phyloP scores from a whole-genome alignment of 2,113 vertebrate species.

The Carettochelys insculpta region DNA sequence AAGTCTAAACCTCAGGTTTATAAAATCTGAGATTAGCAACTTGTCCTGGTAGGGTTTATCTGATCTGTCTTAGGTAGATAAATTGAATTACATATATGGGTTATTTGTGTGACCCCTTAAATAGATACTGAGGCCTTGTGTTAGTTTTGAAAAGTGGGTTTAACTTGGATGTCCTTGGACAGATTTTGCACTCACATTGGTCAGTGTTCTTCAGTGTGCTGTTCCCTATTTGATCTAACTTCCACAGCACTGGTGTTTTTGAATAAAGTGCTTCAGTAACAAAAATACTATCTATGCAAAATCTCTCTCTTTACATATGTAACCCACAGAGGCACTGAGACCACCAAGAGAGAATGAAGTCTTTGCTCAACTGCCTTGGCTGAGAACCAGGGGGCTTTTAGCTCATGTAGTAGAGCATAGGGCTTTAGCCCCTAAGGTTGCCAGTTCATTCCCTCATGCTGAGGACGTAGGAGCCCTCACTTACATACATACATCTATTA shows the following conservation, averaged over 20 bases:
- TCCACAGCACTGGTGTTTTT: background rate
- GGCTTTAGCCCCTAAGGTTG: too few relatives aligned
- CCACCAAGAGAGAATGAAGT: too few relatives aligned
- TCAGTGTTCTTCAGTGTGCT: background rate
- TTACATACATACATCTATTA: too few relatives aligned
- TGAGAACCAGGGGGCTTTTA: too few relatives aligned
- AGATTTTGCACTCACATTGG: background rate
- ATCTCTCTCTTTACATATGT: too few relatives aligned
- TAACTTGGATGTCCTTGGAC: background rate
- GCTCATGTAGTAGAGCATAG: too few relatives aligned
- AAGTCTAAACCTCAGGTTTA: background rate
- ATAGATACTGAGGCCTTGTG: background rate
- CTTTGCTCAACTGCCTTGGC: too few relatives aligned
- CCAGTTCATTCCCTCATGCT: too few relatives aligned
- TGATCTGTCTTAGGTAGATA: background rate
- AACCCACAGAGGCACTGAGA: too few relatives aligned
- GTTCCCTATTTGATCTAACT: background rate
- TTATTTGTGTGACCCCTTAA: background rate
- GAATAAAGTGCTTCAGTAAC: background rate
- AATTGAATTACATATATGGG: background rate
- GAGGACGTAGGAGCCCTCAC: too few relatives aligned
- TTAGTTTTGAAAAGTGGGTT: background rate
- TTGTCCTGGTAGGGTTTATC: background rate
- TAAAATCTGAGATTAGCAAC: rapidly evolving
- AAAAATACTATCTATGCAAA: background rate